A percentile compares a stretch with the other conserved stretches of the same genome.
phyloP scores from a whole-genome alignment of 2,888 invertebrate genomes.

The Ormyrus nitidulus region DNA sequence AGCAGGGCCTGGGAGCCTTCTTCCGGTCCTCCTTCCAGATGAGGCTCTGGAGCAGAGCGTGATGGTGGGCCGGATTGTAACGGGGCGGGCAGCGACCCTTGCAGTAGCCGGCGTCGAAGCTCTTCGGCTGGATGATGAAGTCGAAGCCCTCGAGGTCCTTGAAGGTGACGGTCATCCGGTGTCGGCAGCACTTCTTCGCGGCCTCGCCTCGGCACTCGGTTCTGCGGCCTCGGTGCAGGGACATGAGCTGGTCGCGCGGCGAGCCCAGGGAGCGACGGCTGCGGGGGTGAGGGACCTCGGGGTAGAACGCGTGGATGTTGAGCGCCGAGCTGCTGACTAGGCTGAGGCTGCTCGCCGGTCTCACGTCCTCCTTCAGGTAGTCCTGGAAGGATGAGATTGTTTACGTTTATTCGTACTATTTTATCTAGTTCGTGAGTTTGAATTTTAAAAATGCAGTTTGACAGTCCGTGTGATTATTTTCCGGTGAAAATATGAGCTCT shows the following conservation, averaged over 20 bases:
- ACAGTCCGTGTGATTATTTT: too few species aligned
- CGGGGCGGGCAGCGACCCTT: slow-evolving; percentile 83
- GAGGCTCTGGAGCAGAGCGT: slow-evolving; percentile 83
- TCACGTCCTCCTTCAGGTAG: slow-evolving; percentile 54
- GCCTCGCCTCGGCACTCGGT: slow-evolving; percentile 78
- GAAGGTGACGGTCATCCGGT: slow-evolving; percentile 82
- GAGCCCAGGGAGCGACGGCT: slow-evolving; percentile 43
- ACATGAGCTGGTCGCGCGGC: slow-evolving; percentile 67
- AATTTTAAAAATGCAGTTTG: too few species aligned
- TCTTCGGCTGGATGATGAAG: slow-evolving; percentile 82
- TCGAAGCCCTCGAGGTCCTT: slow-evolving; percentile 81
- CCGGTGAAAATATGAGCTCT: too few species aligned
- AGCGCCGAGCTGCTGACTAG: slow-evolving; percentile 16
- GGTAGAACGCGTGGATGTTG: slow-evolving; percentile 42
- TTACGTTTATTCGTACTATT: neutral
- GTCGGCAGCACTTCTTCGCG: slow-evolving; percentile 80
- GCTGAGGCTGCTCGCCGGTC: slow-evolving; percentile 51
- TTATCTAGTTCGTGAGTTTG: too few species aligned
- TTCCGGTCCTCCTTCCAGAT: slow-evolving; percentile 80
- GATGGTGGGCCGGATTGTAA: slow-evolving; percentile 83
- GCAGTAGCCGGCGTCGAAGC: slow-evolving; percentile 84
- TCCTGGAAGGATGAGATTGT: slow-evolving; percentile 12
- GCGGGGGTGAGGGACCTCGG: neutral
- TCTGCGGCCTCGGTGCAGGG: slow-evolving; percentile 73
- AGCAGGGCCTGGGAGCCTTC: slow-evolving; percentile 80